A percentile compares a stretch with the other conserved stretches of the same genome.
Conservation (phyloP, 2,113 vertebrate genomes). For the Trematomus loennbergii region DNA sequence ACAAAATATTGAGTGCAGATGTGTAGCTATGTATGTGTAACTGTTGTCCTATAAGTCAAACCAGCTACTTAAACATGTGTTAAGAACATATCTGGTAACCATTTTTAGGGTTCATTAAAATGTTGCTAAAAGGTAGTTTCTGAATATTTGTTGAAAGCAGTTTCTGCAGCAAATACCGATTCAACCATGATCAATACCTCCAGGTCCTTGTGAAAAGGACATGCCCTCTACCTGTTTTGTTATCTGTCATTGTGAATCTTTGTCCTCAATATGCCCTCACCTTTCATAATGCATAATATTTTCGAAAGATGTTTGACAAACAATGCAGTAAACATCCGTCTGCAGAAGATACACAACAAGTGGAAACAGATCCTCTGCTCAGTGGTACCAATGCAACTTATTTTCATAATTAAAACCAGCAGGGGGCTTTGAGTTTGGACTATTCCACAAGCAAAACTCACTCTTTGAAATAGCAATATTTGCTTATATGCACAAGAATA, state of each 20-base stretch:
- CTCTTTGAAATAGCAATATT: slow-evolving; percentile 3
- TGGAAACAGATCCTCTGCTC: slow-evolving; percentile 44
- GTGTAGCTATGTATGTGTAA: neutral
- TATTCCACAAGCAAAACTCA: slow-evolving; percentile 11
- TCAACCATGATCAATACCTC: slow-evolving; percentile 1
- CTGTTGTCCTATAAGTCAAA: slow-evolving; percentile 47
- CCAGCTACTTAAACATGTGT: slow-evolving; percentile 50
- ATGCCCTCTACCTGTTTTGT: neutral
- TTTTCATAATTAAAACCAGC: slow-evolving; percentile 69
- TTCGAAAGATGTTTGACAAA: slow-evolving; percentile 40
- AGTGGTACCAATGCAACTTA: slow-evolving; percentile 49
- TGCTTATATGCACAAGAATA: neutral
- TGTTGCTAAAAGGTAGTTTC: slow-evolving; percentile 40
- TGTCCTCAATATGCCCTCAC: slow-evolving; percentile 11
- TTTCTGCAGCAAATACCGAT: slow-evolving; percentile 20
- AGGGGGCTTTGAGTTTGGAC: slow-evolving; percentile 11
- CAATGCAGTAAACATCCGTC: slow-evolving; percentile 50
- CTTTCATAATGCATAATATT: slow-evolving; percentile 5
- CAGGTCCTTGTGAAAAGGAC: neutral
- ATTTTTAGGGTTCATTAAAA: slow-evolving; percentile 67
- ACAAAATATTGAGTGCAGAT: slow-evolving; percentile 22
- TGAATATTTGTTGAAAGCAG: slow-evolving; percentile 34
- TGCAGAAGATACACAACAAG: slow-evolving; percentile 33
- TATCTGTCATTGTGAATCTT: slow-evolving; percentile 8
- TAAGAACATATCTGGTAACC: slow-evolving; percentile 72